Base-by-base conservation (phyloP, 2,888 invertebrate species). In the Drosophila borborema region DNA sequence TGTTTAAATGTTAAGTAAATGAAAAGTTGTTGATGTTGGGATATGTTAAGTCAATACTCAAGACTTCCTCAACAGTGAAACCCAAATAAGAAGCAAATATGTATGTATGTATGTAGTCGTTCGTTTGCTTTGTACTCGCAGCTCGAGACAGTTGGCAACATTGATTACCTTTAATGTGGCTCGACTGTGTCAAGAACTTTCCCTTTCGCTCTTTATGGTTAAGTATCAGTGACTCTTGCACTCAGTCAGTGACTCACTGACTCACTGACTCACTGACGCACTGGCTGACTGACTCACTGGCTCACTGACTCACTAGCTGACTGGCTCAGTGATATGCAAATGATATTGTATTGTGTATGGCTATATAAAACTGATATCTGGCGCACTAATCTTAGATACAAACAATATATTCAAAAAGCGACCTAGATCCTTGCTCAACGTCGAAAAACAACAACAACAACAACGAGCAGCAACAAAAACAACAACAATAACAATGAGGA, bases 361-460 rank as follows among this genome's bases (percentile, higher is more conserved):
- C 82, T 75, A 82, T 77, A 85, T 87, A 85, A 82, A 79, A 87
- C 83, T 85, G 84, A 85, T 85, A 85, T 85, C 84, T 87, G 83
- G 88, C 82, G 77, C 84, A 85, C 83, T 85, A 82, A 85, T 85
- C 85, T 85, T 71, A 85, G 88, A 85, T 85, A 81, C 88, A 87
- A 87, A 87, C 85, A 85, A 85, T 86, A 85, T 85, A 87, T 85
- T 85, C 85, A 85, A 87, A 85, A 87, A 83, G 86, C 85, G 85
- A 85, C 85, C 85, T 87, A 85, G 86, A 87, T 85, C 86, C 84
- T 79, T 59, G 86, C 81, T 64, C 73, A 71, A 84, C 85, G 76
- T 72, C 70, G 72, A 77, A 77, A 67, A 74, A 60, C 74, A 74
- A 54, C 66, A 73, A 34, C 62, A 56, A 51, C 23, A 23, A 23